phyloP scores from a whole-genome alignment of 2,888 invertebrate species.

The Hypselothyrea guttata region DNA sequence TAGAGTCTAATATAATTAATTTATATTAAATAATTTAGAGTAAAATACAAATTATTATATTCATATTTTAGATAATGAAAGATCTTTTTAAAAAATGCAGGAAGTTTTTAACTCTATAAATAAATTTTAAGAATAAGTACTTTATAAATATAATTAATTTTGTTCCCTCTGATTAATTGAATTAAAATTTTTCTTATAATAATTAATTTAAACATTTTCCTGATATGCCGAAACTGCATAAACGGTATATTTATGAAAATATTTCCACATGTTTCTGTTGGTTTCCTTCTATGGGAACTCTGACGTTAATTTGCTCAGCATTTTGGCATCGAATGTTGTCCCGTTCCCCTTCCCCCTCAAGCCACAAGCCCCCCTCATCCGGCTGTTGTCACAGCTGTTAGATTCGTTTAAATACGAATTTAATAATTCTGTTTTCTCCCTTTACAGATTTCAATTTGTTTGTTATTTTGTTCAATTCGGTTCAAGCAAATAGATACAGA shows the following conservation, averaged over 20 bases:
- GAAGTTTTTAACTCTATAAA: too few relatives aligned
- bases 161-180: too few relatives aligned
- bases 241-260: not conserved
- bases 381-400: slow-evolving; percentile 60
- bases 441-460: slow-evolving; percentile 13
- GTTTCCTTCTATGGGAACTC: slow-evolving; percentile 17
- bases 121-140: too few relatives aligned
- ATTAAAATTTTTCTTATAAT: not conserved
- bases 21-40: too few relatives aligned
- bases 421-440: slow-evolving; percentile 16
- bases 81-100: too few relatives aligned
- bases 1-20: too few relatives aligned
- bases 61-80: too few relatives aligned
- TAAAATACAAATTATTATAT: too few relatives aligned
- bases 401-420: slow-evolving; percentile 16
- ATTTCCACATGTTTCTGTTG: slow-evolving; percentile 32
- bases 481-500: slow-evolving; percentile 45
- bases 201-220: too few relatives aligned
- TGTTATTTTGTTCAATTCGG: slow-evolving; percentile 54
- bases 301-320: slow-evolving; percentile 46
- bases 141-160: too few relatives aligned
- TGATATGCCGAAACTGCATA: slow-evolving; percentile 2
- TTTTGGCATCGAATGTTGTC: not conserved
- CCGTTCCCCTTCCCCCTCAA: too few relatives aligned
- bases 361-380: too few relatives aligned